These are phyloP conservation scores for Percopsis transmontana DNA, from an alignment of 2,113 vertebrate genomes.

Conservation along the genomic window DNA sequence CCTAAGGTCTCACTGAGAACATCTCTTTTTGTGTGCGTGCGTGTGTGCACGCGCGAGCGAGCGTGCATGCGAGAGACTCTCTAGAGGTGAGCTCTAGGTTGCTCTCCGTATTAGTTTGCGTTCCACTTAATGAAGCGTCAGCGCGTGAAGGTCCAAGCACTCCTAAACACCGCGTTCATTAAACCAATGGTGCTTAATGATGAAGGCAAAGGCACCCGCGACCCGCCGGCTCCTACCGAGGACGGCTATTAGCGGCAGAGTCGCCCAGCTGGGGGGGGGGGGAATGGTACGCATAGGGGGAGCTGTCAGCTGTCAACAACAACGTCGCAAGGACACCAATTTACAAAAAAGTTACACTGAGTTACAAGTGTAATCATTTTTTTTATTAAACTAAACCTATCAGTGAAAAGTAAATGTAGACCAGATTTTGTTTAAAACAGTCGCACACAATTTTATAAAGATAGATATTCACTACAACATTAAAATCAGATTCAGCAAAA, in stretches of 20 bases:
- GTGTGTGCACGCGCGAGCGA: neutral
- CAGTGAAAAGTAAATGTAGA: too few relatives aligned
- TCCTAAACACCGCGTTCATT: slow-evolving; percentile 79
- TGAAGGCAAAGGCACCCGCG: slow-evolving; percentile 73
- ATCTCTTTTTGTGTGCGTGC: neutral
- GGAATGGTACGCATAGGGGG: slow-evolving; percentile 21
- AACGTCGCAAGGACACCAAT: slow-evolving; percentile 68
- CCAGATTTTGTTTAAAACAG: too few relatives aligned
- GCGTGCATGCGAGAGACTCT: neutral
- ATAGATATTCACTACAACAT: too few relatives aligned
- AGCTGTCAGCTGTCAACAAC: slow-evolving; percentile 60
- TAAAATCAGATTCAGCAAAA: too few relatives aligned
- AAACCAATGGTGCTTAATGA: slow-evolving; percentile 80
- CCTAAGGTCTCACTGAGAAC: slow-evolving; percentile 15
- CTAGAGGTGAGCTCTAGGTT: slow-evolving; percentile 80
- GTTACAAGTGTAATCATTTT: too few relatives aligned
- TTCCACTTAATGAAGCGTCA: slow-evolving; percentile 78
- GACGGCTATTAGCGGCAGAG: slow-evolving; percentile 66
- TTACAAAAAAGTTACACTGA: too few relatives aligned
- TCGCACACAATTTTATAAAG: too few relatives aligned
- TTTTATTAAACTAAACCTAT: too few relatives aligned
- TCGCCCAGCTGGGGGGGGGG: slow-evolving; percentile 67
- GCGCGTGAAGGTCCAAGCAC: slow-evolving; percentile 82
- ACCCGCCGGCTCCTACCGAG: slow-evolving; percentile 70
- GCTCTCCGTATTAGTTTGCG: slow-evolving; percentile 78